A percentile compares a stretch with the other conserved stretches of the same genome.
Evolutionary conservation across 2,797 vertebrate genomes (phyloP).

Genomic region (Phalloptychus januarius): DNA sequence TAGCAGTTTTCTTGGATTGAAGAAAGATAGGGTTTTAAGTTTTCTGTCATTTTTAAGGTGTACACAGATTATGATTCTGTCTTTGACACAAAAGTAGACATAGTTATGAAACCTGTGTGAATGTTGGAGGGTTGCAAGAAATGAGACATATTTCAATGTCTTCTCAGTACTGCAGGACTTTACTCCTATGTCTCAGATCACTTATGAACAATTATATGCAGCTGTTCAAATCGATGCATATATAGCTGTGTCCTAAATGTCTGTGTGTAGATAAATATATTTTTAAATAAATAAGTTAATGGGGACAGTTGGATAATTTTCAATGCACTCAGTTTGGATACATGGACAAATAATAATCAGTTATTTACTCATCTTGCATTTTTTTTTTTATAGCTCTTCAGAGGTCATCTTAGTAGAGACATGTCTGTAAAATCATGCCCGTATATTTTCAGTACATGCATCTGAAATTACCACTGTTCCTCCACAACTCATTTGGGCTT

Average conservation of each 20-base stretch:
- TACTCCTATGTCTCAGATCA: background rate
- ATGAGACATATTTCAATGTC: background rate
- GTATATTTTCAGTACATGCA: conserved; percentile 39
- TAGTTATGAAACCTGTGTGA: background rate
- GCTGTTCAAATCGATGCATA: background rate
- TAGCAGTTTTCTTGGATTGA: background rate
- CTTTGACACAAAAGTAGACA: background rate
- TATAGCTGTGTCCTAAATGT: background rate
- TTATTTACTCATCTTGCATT: conserved; percentile 22
- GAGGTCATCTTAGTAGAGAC: conserved; percentile 56
- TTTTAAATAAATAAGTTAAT: background rate
- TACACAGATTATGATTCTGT: background rate
- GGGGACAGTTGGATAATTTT: conserved; percentile 44
- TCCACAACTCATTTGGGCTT: conserved; percentile 57
- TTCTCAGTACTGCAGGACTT: background rate
- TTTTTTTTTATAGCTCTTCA: conserved; percentile 37
- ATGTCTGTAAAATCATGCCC: conserved; percentile 34
- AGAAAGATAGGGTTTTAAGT: background rate
- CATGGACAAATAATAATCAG: conserved; percentile 25
- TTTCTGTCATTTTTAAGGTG: background rate
- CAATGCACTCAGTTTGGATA: conserved; percentile 34
- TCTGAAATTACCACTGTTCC: conserved; percentile 33
- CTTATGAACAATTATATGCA: background rate
- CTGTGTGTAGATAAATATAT: background rate
- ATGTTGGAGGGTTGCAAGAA: background rate